These are phyloP conservation scores for Neoarius graeffei DNA, from an alignment of 2,113 vertebrate genomes.

Conservation along the genomic window DNA sequence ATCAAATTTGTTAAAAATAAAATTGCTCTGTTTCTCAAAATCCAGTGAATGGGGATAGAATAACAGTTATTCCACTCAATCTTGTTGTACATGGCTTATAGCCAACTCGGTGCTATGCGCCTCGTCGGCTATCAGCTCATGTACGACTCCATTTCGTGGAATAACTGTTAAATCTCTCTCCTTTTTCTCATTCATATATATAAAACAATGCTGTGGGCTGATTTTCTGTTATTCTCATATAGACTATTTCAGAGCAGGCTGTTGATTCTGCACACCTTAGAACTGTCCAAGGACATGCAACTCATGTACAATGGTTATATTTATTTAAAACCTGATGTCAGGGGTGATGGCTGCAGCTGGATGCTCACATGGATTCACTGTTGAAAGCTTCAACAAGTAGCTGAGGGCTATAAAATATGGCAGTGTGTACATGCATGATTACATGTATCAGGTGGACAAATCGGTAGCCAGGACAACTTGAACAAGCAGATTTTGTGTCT, in stretches of 20 bases:
- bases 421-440: background rate
- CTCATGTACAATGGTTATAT: background rate
- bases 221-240: background rate
- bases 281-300: background rate
- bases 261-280: background rate
- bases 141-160: no score
- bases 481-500: background rate
- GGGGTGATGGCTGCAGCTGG: background rate
- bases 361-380: background rate
- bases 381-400: background rate
- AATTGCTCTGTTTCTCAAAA: no score
- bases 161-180: no score
- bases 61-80: no score
- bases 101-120: no score
- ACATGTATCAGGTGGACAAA: background rate
- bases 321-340: background rate
- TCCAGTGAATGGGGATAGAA: no score
- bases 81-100: no score
- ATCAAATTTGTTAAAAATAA: no score
- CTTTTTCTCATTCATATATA: no score
- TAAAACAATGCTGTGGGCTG: background rate
- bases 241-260: background rate
- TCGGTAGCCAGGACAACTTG: background rate
- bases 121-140: no score
- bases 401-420: background rate